Base-by-base conservation (phyloP, 1,140 invertebrate genomes). In the Mylabris phalerata region DNA sequence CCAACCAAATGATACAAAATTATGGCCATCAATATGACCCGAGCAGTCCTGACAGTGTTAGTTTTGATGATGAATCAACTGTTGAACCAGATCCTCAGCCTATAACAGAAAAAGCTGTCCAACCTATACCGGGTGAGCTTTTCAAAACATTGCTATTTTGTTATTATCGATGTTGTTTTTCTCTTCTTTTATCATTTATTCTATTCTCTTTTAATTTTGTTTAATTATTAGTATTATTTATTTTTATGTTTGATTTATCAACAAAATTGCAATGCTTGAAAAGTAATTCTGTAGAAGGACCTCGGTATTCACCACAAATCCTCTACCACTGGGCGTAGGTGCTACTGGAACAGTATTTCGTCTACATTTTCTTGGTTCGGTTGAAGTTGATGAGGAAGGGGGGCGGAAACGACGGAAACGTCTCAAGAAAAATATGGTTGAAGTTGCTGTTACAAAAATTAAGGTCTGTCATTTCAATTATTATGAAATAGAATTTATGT, bases 401-500 rank as follows among this genome's bases (percentile, higher is more conserved):
- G 83, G 84, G 73, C 78, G 83, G 57, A 81, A 84, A 63, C 76
- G 84, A 62, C 82, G 85, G 71, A 87, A 86, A 76, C 78, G 88
- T 67, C 84, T 86, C 77, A 91, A 90, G 84, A 91, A 91, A 81
- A 84, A 87, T 78, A 91, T 91, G 85, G 95, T 96, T 65, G 93
- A 97, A 80, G 93, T 98, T 78, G 94, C 95, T 69, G 94, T 98
- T 70, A 89, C 89, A 70, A 90, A 94, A 79, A 93, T 98, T 69
- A 97, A 98, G 90, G 93, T 95, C 82, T 79, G 78, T 73, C 67
- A 63, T 55, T 59, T 56, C 19, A 44, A 49, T 61, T 60, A 48
- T 54, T 51, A 51, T 51, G 13, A 32, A 25, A 9, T n/a, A 26
- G 49, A 51, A 46, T 54, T 54, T 54, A 54, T 54, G 51, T 45